phyloP scores from a whole-genome alignment of 2,888 invertebrate species.

The Helicoverpa assulta region DNA sequence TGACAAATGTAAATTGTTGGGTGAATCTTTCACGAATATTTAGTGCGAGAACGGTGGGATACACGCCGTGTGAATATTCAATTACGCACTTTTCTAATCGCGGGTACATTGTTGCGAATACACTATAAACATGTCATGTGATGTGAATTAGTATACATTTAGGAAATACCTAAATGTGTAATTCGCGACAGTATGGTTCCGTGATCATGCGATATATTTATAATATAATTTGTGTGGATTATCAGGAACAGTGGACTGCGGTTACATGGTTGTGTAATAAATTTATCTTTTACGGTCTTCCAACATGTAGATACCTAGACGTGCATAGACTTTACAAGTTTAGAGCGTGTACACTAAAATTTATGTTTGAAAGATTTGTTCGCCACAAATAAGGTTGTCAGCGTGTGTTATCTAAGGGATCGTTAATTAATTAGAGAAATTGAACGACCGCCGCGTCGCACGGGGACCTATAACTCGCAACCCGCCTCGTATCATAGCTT shows the following conservation, averaged over 20 bases:
- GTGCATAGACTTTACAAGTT: slow-evolving; percentile 87
- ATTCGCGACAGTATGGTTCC: slow-evolving; percentile 54
- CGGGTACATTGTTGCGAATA: slow-evolving; percentile 68
- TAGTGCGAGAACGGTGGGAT: slow-evolving; percentile 73
- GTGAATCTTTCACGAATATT: slow-evolving; percentile 83
- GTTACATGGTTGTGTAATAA: slow-evolving; percentile 71
- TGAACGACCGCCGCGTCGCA: slow-evolving; percentile 87
- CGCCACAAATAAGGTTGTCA: slow-evolving; percentile 90
- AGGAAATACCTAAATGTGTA: slow-evolving; percentile 65
- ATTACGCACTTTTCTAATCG: slow-evolving; percentile 78
- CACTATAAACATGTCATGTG: slow-evolving; percentile 76
- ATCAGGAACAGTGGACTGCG: slow-evolving; percentile 68
- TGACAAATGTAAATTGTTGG: slow-evolving; percentile 86
- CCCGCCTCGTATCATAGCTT: slow-evolving; percentile 89
- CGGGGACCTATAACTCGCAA: slow-evolving; percentile 90
- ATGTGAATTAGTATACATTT: slow-evolving; percentile 66
- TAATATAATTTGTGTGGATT: slow-evolving; percentile 67
- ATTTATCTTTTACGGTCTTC: slow-evolving; percentile 79
- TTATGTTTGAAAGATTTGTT: slow-evolving; percentile 90
- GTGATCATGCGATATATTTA: slow-evolving; percentile 58
- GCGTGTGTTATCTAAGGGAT: slow-evolving; percentile 88
- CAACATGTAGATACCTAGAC: slow-evolving; percentile 75
- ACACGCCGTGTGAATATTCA: slow-evolving; percentile 79
- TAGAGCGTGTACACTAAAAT: slow-evolving; percentile 88
- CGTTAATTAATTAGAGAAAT: slow-evolving; percentile 91